Base-by-base conservation (phyloP, 2,888 invertebrate genomes). In the Chymomyza amoena region DNA sequence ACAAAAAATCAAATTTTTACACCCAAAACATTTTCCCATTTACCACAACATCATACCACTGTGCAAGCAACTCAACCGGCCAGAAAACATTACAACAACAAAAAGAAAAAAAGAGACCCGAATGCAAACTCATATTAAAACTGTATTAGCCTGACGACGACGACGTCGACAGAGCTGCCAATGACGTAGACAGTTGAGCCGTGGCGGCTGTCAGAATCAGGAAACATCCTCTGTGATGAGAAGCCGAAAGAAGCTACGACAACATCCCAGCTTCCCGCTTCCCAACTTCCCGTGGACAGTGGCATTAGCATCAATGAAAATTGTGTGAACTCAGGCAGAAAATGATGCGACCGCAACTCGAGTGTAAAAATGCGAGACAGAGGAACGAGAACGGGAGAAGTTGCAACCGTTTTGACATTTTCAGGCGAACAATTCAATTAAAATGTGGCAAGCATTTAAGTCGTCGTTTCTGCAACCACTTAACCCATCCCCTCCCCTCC, bases 301-400 rank as follows among this genome's bases (percentile, higher is more conserved):
- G 39, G 13, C 39, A 45, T 45, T 45, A 13, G 28, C 20, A 57
- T 57, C n/a, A 13, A 45, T 20, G 28, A 72, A 84, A 84, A 84
- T 87, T 84, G 87, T 68, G 82, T 78, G 87, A 87, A 88, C 73
- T 87, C 75, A 84, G 81, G 84, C 89, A 79, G 82, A 74, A 87
- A 88, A 84, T 84, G 82, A 81, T 81, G 64, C 76, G 81, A 76
- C 79, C 81, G 80, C 80, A 88, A 88, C 82, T 87, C 89, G 80
- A 84, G 83, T 84, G 83, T 88, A 81, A 88, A 84, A 81, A 81
- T 73, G 87, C 52, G 5, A 6, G n/a, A n/a, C n/a, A n/a, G 20
- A 18, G 13, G 10, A n/a, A 54, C 16, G 54, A n/a, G 20, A n/a
- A n/a, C n/a, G n/a, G n/a, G n/a, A n/a, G n/a, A 16, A 13, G 18